Conservation (phyloP, 2,797 vertebrate genomes). For the Galagoides demidoff region DNA sequence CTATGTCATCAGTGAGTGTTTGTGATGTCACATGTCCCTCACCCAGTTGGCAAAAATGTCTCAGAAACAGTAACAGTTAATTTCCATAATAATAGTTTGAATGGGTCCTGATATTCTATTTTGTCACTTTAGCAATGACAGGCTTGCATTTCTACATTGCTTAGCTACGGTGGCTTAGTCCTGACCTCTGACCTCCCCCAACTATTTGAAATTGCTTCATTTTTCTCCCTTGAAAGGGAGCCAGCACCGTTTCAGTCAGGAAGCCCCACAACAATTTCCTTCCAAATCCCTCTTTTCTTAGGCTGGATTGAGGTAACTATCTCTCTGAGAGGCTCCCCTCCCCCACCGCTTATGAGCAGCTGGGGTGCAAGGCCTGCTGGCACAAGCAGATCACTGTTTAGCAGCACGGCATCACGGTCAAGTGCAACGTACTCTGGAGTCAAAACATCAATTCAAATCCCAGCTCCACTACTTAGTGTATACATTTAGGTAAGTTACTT, state of each 20-base stretch:
- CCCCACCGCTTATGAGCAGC: neutral
- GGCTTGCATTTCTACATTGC: slow-evolving; percentile 64
- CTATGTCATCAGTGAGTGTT: slow-evolving; percentile 39
- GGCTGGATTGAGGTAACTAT: slow-evolving; percentile 8
- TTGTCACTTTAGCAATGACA: slow-evolving; percentile 73
- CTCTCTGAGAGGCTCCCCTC: slow-evolving; percentile 15
- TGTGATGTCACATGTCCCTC: slow-evolving; percentile 37
- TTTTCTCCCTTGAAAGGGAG: slow-evolving; percentile 73
- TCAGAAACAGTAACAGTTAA: slow-evolving; percentile 66
- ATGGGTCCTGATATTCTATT: slow-evolving; percentile 65
- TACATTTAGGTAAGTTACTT: neutral
- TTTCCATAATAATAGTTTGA: slow-evolving; percentile 75
- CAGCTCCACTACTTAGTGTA: neutral
- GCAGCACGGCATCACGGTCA: neutral
- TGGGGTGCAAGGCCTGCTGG: neutral
- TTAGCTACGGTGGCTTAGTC: slow-evolving; percentile 74
- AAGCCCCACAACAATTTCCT: slow-evolving; percentile 68
- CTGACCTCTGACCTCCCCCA: slow-evolving; percentile 55
- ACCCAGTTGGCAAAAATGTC: slow-evolving; percentile 29
- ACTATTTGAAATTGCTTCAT: slow-evolving; percentile 77
- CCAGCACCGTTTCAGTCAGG: neutral
- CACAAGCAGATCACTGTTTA: neutral
- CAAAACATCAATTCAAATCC: neutral
- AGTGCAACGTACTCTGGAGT: neutral
- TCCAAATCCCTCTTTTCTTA: slow-evolving; percentile 71